Percentiles rank a stretch among this genome's conserved stretches.
These are phyloP conservation scores for Anas platyrhynchos DNA, from an alignment of 2,113 vertebrate species.

Conservation along the genomic window DNA sequence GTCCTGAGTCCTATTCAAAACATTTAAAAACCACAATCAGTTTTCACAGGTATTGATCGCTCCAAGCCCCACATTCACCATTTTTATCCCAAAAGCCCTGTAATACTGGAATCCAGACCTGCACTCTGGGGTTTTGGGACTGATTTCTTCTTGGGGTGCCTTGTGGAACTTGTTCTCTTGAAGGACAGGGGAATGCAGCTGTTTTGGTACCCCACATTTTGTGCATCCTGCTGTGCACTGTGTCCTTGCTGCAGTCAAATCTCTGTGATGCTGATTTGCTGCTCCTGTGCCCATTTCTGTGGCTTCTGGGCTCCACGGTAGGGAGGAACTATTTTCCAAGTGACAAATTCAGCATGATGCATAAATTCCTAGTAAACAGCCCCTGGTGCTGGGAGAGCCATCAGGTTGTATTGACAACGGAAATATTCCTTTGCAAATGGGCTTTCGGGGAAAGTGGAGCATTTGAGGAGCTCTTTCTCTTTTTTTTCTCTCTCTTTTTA, in stretches of 20 bases:
- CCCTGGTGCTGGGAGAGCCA: not conserved
- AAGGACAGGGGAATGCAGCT: not conserved
- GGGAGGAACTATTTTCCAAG: not conserved
- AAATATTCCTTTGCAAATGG: not conserved
- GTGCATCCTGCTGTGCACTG: fast-evolving
- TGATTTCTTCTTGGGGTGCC: not conserved
- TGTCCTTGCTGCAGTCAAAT: not conserved
- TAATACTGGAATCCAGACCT: not conserved
- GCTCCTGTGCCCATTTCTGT: not conserved
- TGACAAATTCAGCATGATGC: not conserved
- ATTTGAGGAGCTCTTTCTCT: not conserved
- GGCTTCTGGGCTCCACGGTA: not conserved
- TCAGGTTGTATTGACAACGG: not conserved
- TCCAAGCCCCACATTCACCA: not conserved
- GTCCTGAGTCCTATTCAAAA: not conserved
- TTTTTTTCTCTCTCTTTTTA: not conserved
- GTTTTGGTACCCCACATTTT: not conserved
- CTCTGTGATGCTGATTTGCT: not conserved
- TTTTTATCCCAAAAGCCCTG: not conserved
- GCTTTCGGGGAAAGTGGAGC: not conserved
- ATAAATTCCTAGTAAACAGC: not conserved
- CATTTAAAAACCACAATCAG: fast-evolving
- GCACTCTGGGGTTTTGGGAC: not conserved
- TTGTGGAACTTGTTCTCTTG: not conserved
- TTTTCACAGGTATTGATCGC: not conserved